These are phyloP conservation scores for Agapetus fuscipes DNA, from an alignment of 2,888 invertebrate species.

Conservation along the genomic window DNA sequence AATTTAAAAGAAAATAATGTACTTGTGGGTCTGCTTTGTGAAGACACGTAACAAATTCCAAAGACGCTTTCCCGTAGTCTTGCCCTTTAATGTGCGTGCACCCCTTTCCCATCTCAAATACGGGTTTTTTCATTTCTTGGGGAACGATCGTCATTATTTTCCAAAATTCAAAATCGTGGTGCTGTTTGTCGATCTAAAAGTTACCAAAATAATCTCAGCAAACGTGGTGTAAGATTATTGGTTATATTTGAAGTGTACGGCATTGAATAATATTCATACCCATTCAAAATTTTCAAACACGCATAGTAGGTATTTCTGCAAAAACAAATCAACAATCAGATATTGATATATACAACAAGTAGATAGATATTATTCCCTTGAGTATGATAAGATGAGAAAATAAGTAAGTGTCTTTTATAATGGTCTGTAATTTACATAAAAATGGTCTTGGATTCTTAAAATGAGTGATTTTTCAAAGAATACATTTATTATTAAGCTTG, in stretches of 20 bases:
- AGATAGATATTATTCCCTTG: too few relatives aligned
- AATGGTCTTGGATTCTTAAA: neutral
- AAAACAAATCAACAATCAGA: too few relatives aligned
- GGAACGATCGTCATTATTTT: slow-evolving; percentile 17
- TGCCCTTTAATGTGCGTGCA: slow-evolving; percentile 16
- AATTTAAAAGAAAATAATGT: too few relatives aligned
- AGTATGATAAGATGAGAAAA: slow-evolving; percentile 4
- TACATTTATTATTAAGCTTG: neutral
- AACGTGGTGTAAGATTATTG: too few relatives aligned
- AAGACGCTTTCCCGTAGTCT: slow-evolving; percentile 14
- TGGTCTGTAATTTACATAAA: neutral
- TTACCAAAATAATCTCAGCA: too few relatives aligned
- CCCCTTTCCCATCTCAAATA: slow-evolving; percentile 17
- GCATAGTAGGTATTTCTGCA: slow-evolving; percentile 18
- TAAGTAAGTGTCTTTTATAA: neutral
- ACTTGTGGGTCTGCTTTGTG: slow-evolving; percentile 16
- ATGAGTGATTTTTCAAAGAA: neutral
- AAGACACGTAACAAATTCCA: slow-evolving; percentile 18
- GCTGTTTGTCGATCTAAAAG: slow-evolving; percentile 15
- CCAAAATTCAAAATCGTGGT: slow-evolving; percentile 20
- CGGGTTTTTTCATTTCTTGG: slow-evolving; percentile 15
- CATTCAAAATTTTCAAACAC: slow-evolving; percentile 15
- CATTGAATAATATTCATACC: slow-evolving; percentile 15
- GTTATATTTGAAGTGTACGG: too few relatives aligned
- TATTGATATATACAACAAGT: too few relatives aligned